phyloP scores from a whole-genome alignment of 2,797 vertebrate genomes.

The Pipistrellus pygmaeus region DNA sequence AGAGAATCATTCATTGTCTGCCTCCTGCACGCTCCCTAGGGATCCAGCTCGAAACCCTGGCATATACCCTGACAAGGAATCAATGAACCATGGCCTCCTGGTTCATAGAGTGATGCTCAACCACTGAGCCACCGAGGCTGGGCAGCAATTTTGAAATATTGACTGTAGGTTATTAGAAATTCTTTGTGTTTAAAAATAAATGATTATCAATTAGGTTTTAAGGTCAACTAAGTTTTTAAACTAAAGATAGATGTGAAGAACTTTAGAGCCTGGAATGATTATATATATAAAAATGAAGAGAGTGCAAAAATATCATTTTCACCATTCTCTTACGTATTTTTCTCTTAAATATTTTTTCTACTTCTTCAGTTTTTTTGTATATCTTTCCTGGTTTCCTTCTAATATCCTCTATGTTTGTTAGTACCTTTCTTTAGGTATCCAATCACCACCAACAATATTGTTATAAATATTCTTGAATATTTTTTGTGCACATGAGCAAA shows the following conservation, averaged over 20 bases:
- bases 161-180: conserved; percentile 6
- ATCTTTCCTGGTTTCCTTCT: not conserved
- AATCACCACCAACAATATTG: not conserved
- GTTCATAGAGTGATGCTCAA: too few species aligned
- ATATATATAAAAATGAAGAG: conserved; percentile 1
- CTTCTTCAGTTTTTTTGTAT: not conserved
- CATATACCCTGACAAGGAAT: too few species aligned
- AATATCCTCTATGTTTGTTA: not conserved
- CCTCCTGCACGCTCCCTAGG: too few species aligned
- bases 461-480: not conserved
- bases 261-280: not conserved
- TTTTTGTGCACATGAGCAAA: not conserved
- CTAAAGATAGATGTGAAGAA: not conserved
- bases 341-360: not conserved
- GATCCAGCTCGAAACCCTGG: too few species aligned
- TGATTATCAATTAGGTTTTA: not conserved
- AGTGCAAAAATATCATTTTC: not conserved
- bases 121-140: too few species aligned
- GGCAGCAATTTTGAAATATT: not conserved
- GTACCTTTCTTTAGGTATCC: not conserved
- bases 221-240: conserved; percentile 6
- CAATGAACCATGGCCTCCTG: too few species aligned
- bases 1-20: too few species aligned
- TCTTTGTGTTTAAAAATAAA: conserved; percentile 35
- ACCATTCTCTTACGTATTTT: not conserved